A percentile compares a stretch with the other conserved stretches of the same genome.
Conservation (phyloP, 23 tunicate species). For the Styela clava region DNA sequence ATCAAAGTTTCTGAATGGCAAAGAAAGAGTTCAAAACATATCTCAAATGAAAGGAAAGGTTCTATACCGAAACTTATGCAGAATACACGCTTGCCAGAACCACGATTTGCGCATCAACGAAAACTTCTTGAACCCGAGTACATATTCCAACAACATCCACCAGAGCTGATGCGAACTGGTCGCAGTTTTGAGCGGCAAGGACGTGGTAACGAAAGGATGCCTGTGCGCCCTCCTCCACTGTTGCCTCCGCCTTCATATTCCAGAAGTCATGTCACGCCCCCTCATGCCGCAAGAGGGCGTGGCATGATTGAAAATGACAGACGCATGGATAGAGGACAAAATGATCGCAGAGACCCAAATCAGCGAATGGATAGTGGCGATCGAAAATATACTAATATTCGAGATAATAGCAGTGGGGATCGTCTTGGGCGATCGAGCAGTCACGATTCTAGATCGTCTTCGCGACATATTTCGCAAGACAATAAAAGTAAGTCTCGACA, state of each 20-base stretch:
- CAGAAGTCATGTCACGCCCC: not conserved
- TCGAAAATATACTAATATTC: constrained; percentile 1
- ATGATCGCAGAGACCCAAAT: not conserved
- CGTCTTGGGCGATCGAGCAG: constrained; percentile 9
- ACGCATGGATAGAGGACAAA: not conserved
- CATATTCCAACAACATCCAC: not conserved
- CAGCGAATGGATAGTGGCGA: not conserved
- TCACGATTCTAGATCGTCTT: constrained; percentile 15
- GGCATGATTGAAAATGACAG: not conserved
- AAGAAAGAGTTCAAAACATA: not conserved
- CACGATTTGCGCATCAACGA: not conserved
- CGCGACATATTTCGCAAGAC: not conserved
- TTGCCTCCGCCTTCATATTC: not conserved
- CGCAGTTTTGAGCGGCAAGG: not conserved
- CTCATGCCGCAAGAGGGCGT: not conserved
- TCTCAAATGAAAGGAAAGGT: not conserved
- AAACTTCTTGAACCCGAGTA: constrained; percentile 1
- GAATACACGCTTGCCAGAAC: not conserved
- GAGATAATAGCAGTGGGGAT: not conserved
- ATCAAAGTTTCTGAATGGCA: constrained; percentile 11
- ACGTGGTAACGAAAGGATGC: not conserved
- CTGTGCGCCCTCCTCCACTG: constrained; percentile 3
- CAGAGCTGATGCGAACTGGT: not conserved
- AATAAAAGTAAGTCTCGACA: not conserved
- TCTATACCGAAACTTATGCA: constrained; percentile 7